phyloP scores from a whole-genome alignment of 1,140 invertebrate genomes.

The Drosophila navojoa region DNA sequence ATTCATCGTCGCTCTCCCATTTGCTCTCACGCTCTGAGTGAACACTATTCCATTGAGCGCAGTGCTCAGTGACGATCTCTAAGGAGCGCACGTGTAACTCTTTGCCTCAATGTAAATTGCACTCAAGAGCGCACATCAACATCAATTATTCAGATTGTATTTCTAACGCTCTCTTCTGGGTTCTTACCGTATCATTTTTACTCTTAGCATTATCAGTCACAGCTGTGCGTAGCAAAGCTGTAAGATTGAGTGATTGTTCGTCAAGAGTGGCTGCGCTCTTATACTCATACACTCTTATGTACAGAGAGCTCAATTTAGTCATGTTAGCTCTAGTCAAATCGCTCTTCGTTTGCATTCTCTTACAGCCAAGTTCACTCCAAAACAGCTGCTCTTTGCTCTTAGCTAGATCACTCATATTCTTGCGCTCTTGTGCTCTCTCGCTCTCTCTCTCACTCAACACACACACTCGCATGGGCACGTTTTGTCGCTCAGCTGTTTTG shows the following conservation, averaged over 20 bases:
- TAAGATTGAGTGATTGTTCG: too few species aligned
- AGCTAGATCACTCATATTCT: slow-evolving; percentile 1
- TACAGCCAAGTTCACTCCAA: slow-evolving; percentile 5
- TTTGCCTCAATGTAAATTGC: not conserved
- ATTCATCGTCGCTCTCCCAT: not conserved
- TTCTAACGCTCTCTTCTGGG: too few species aligned
- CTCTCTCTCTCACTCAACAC: slow-evolving; percentile 12
- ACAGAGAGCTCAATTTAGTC: not conserved
- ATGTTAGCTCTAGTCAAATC: not conserved
- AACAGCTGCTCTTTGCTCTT: slow-evolving; percentile 1
- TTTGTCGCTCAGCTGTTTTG: slow-evolving; percentile 29
- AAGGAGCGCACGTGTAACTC: slow-evolving; percentile 1
- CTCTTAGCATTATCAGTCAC: not conserved
- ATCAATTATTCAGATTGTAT: too few species aligned
- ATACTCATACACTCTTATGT: not conserved
- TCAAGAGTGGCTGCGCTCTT: not conserved
- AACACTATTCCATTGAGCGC: slow-evolving; percentile 4
- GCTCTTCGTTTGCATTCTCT: slow-evolving; percentile 1
- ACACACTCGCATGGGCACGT: not conserved
- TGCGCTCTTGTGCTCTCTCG: not conserved
- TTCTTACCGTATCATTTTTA: not conserved
- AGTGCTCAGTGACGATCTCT: slow-evolving; percentile 20
- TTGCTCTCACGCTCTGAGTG: not conserved
- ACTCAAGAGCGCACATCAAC: slow-evolving; percentile 15
- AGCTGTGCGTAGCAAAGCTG: not conserved